Percentiles rank a stretch among this genome's conserved stretches.
phyloP scores from a whole-genome alignment of 2,113 vertebrate genomes.

The Pan paniscus region DNA sequence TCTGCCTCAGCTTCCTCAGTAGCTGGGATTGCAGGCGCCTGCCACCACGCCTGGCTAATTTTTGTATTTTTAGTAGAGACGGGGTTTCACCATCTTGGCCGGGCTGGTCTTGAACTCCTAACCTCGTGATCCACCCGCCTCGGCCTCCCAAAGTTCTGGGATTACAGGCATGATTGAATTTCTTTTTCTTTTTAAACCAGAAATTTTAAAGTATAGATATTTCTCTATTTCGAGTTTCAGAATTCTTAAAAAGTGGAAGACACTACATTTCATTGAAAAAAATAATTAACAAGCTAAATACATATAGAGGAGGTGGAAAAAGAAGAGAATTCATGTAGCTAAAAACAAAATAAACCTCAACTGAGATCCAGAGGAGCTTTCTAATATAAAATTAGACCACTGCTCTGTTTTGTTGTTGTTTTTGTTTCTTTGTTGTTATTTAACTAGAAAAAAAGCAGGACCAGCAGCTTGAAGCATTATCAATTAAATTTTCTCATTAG shows the following conservation, averaged over 20 bases:
- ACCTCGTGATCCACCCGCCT: no score
- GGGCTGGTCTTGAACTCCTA: no score
- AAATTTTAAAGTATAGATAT: neutral
- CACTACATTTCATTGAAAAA: neutral
- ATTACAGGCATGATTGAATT: no score
- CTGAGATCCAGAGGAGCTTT: neutral
- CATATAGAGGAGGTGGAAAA: neutral
- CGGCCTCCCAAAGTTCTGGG: no score
- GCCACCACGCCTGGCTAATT: no score
- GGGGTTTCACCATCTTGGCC: no score
- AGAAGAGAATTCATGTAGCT: neutral
- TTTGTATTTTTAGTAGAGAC: no score
- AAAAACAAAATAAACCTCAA: neutral
- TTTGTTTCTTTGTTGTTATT: constrained; percentile 21
- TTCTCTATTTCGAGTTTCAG: neutral
- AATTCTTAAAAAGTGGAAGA: neutral
- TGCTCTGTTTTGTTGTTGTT: neutral
- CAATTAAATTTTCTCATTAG: constrained; percentile 83
- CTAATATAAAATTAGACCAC: neutral
- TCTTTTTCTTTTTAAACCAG: neutral
- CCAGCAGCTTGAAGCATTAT: constrained; percentile 79
- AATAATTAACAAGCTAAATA: neutral
- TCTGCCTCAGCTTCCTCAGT: no score
- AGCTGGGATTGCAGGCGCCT: no score
- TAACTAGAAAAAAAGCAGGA: constrained; percentile 66